Evolutionary conservation across 2,113 vertebrate genomes (phyloP).

Genomic region (Cyprinodon tularosa): DNA sequence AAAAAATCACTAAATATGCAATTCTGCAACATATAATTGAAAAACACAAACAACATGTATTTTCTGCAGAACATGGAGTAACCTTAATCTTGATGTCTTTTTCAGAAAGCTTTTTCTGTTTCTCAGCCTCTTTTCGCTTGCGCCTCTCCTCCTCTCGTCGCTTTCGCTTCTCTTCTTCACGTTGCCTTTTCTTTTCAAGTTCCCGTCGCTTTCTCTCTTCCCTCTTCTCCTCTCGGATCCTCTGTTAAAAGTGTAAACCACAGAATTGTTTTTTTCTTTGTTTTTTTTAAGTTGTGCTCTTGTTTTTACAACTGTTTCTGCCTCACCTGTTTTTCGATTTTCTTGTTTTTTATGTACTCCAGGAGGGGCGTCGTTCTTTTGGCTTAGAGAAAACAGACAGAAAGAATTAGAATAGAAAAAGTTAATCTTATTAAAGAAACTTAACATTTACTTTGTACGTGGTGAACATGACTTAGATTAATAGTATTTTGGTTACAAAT

Average conservation of each 20-base stretch:
- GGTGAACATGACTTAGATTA: neutral
- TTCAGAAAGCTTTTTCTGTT: constrained; percentile 89
- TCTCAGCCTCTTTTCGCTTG: constrained; percentile 90
- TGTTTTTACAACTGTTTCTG: neutral
- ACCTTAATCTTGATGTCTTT: constrained; percentile 96
- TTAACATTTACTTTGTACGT: neutral
- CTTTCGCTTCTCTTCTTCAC: constrained; percentile 95
- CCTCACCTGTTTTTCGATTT: constrained; percentile 97
- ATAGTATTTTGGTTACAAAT: neutral
- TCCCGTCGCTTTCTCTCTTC: constrained; percentile 93
- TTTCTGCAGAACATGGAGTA: neutral
- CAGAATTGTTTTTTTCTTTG: neutral
- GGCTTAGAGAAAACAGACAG: constrained; percentile 79
- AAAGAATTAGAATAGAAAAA: neutral
- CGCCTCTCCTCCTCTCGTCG: constrained; percentile 91
- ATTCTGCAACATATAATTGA: neutral
- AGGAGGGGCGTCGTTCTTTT: constrained; percentile 96
- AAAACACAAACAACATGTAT: neutral
- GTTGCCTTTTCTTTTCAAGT: constrained; percentile 90
- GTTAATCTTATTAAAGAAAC: neutral
- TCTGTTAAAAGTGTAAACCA: constrained; percentile 70
- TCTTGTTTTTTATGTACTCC: constrained; percentile 99
- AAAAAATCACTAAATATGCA: neutral
- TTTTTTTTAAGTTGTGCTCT: neutral
- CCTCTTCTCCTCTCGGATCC: constrained; percentile 95